A percentile compares a stretch with the other conserved stretches of the same genome.
phyloP scores from a whole-genome alignment of 2,888 invertebrate genomes.

The Harmothoe impar region DNA sequence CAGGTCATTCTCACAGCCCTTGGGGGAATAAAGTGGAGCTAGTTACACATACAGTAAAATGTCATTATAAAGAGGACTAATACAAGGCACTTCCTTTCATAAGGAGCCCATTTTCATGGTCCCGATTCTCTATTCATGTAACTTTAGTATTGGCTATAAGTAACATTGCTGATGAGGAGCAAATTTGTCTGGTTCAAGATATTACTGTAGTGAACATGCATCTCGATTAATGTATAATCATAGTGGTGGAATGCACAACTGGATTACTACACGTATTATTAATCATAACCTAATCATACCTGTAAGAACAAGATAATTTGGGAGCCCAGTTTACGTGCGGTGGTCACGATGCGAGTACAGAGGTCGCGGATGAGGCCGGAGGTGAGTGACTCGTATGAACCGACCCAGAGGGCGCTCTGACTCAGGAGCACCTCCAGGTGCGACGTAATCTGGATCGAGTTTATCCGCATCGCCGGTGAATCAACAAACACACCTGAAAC shows the following conservation, averaged over 20 bases:
- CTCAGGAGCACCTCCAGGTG: conserved; percentile 73
- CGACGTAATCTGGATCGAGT: conserved; percentile 71
- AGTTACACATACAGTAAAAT: too few relatives aligned
- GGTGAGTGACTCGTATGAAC: conserved; percentile 73
- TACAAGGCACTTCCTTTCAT: too few relatives aligned
- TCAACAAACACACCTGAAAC: conserved; percentile 40
- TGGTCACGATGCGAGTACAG: conserved; percentile 72
- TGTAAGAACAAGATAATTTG: conserved; percentile 78
- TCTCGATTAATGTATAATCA: too few relatives aligned
- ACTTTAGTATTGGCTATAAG: too few relatives aligned
- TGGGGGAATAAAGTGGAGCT: conserved; percentile 64
- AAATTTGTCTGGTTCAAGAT: too few relatives aligned
- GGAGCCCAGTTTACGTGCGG: conserved; percentile 74
- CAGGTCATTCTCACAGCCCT: conserved; percentile 79
- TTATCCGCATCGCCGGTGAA: conserved; percentile 31
- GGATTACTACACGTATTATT: too few relatives aligned
- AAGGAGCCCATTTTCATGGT: too few relatives aligned
- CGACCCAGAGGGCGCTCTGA: conserved; percentile 74
- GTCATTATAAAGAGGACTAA: too few relatives aligned
- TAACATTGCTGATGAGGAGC: too few relatives aligned
- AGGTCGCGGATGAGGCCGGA: conserved; percentile 76
- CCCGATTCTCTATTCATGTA: too few relatives aligned
- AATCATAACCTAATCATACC: conserved; percentile 70
- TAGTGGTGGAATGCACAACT: too few relatives aligned
- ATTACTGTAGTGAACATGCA: too few relatives aligned